These are phyloP conservation scores for Exaiptasia diaphana DNA, from an alignment of 64 coral and sea anemone species.

Conservation along the genomic window DNA sequence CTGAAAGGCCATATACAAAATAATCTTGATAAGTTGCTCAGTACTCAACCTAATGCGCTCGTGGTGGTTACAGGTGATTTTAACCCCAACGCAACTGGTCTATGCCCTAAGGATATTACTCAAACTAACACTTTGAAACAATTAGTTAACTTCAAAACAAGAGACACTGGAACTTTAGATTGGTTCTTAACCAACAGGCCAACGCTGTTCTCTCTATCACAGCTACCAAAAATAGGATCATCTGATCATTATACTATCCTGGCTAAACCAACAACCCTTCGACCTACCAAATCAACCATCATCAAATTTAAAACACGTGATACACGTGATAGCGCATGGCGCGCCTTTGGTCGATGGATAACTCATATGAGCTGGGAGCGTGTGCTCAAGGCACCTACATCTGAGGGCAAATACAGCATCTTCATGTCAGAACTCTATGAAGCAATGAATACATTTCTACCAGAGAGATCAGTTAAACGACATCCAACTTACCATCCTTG, in stretches of 20 bases:
- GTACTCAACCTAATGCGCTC: slow-evolving; percentile 4
- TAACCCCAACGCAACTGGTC: slow-evolving; percentile 21
- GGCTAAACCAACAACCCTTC: neutral
- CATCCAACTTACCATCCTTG: slow-evolving; percentile 4
- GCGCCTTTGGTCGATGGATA: slow-evolving; percentile 26
- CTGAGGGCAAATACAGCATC: slow-evolving; percentile 23
- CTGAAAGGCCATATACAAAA: slow-evolving; percentile 27
- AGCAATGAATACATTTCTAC: slow-evolving; percentile 33
- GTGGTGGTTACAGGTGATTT: slow-evolving; percentile 41
- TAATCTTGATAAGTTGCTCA: neutral
- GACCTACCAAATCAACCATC: neutral
- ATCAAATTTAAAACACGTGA: neutral
- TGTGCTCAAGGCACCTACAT: neutral
- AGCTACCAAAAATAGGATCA: slow-evolving; percentile 5
- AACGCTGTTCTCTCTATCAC: slow-evolving; percentile 11
- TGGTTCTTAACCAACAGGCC: slow-evolving; percentile 38
- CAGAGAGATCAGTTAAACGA: slow-evolving; percentile 9
- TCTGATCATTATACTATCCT: neutral
- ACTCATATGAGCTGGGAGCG: slow-evolving; percentile 8
- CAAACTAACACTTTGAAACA: neutral
- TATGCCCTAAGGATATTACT: slow-evolving; percentile 13
- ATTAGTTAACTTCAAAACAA: neutral
- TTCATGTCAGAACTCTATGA: slow-evolving; percentile 6
- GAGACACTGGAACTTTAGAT: slow-evolving; percentile 24
- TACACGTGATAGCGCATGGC: slow-evolving; percentile 37